A percentile compares a stretch with the other conserved stretches of the same genome.
Conservation (phyloP, 1,140 invertebrate genomes). For the Globodera rostochiensis region DNA sequence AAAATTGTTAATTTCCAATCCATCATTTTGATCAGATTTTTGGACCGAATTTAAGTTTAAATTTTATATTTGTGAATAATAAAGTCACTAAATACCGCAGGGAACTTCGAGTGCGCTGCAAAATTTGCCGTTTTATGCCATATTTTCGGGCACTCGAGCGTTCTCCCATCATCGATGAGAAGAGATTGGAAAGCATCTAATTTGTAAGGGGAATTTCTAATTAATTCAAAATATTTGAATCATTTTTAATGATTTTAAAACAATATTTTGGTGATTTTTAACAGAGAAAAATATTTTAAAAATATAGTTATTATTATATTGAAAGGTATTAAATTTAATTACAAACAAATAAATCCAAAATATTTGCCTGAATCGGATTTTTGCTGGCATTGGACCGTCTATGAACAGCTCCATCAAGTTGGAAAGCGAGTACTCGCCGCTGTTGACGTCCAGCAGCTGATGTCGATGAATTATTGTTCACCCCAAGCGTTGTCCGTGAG, state of each 20-base stretch:
- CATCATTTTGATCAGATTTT: no score
- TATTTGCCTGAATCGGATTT: background rate
- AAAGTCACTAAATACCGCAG: background rate
- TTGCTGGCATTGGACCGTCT: background rate
- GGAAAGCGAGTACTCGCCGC: background rate
- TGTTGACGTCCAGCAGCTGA: background rate
- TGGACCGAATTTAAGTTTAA: no score
- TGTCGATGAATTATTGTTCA: background rate
- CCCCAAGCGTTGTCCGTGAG: background rate
- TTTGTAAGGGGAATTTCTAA: background rate
- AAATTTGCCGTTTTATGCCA: background rate
- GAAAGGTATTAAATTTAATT: no score
- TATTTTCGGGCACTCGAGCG: background rate
- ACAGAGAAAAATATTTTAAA: no score
- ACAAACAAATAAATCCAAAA: no score
- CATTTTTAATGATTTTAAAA: no score
- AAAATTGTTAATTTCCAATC: no score
- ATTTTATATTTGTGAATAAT: background rate
- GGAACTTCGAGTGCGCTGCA: conserved; percentile 3
- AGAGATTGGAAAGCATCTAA: conserved; percentile 11
- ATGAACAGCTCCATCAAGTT: background rate
- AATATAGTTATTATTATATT: no score
- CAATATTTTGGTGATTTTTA: no score
- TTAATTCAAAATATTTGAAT: background rate
- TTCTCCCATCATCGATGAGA: background rate